Percentiles rank a stretch among this genome's conserved stretches.
Conservation (phyloP, 2,113 vertebrate genomes). For the Nettapus auritus region DNA sequence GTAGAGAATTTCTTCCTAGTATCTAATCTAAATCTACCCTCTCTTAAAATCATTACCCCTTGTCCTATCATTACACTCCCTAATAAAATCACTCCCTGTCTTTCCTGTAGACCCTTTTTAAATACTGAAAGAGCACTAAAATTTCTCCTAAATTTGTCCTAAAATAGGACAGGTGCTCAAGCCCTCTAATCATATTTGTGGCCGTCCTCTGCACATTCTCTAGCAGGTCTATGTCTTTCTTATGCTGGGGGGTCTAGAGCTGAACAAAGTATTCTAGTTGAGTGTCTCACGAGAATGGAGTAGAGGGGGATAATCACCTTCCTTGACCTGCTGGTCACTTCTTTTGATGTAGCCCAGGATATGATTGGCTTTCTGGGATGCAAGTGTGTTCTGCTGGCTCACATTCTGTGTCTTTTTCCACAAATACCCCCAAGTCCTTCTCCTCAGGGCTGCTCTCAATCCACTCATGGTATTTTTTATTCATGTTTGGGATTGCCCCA, state of each 20-base stretch:
- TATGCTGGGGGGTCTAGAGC: neutral
- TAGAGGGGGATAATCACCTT: neutral
- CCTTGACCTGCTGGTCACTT: neutral
- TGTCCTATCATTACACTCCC: too few relatives aligned
- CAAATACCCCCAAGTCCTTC: too few relatives aligned
- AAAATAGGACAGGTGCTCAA: neutral
- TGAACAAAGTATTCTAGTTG: neutral
- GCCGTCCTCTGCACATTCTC: neutral
- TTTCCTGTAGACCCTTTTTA: neutral
- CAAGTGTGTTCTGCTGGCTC: neutral
- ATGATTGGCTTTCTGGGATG: neutral
- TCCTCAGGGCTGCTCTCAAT: neutral
- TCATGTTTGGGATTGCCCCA: neutral
- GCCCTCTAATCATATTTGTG: neutral
- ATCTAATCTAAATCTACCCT: neutral
- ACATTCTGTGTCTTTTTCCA: neutral
- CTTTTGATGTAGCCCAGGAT: neutral
- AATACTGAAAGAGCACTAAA: neutral
- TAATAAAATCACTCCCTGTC: neutral
- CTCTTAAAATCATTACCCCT: too few relatives aligned
- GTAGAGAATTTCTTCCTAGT: neutral
- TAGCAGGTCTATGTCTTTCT: neutral
- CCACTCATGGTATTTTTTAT: neutral
- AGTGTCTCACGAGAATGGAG: neutral
- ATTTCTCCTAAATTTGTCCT: too few relatives aligned